phyloP scores from a whole-genome alignment of 2,113 vertebrate genomes.

The Clarias magur region DNA sequence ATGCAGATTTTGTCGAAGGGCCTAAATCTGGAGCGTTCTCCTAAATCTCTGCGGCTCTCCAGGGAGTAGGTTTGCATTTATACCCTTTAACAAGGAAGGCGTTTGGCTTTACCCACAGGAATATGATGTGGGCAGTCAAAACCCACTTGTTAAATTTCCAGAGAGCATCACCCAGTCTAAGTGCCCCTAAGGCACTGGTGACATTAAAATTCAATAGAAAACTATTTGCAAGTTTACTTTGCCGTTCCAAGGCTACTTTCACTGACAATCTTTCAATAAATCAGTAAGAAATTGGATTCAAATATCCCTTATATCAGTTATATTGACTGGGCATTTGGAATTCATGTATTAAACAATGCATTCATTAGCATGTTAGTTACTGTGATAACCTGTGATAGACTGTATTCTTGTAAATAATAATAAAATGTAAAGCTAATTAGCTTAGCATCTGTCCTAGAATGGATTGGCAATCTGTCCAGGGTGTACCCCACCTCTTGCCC shows the following conservation, averaged over 20 bases:
- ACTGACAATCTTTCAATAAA: background rate
- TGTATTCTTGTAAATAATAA: background rate
- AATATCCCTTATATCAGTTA: background rate
- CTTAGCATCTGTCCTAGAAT: too few relatives aligned
- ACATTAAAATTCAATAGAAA: background rate
- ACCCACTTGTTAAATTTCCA: background rate
- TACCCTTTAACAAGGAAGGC: constrained; percentile 51
- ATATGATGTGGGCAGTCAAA: constrained; percentile 52
- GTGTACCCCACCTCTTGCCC: too few relatives aligned
- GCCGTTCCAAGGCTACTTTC: background rate
- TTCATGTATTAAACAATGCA: background rate
- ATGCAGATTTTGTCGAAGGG: background rate
- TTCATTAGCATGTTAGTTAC: background rate
- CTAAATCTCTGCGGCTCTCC: background rate
- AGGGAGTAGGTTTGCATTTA: constrained; percentile 57
- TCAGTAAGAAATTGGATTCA: background rate
- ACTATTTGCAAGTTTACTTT: background rate
- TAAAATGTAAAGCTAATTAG: background rate
- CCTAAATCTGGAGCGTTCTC: background rate
- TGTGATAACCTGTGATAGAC: background rate
- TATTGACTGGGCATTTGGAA: background rate
- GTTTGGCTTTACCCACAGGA: constrained; percentile 58
- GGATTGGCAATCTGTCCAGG: too few relatives aligned
- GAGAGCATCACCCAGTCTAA: background rate
- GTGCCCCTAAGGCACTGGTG: background rate